Evolutionary conservation across 2,888 invertebrate species (phyloP), one percentile per base, ranked within the genome.

Genomic region (Drosophila maculinotata): DNA sequence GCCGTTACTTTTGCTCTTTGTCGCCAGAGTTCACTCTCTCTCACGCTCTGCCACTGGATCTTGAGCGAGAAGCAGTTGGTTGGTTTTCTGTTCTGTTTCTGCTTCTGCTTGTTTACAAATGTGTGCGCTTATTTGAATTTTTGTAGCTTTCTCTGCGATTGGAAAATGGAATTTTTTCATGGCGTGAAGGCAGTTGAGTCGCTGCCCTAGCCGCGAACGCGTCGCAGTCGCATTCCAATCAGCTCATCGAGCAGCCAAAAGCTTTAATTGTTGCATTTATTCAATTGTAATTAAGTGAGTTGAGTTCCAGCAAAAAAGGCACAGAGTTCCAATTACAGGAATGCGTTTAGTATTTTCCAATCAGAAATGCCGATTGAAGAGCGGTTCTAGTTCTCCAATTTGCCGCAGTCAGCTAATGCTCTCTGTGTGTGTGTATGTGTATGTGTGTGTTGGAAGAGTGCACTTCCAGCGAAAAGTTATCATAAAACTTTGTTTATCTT

Each of bases 81-180:
- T 74, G 47, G 45, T 3, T 20, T 20, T 20, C 20, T 20, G 20
- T 41, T 12, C 31, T 45, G 38, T 7, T 15, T 17, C 17, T 20
- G 20, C 20, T 4, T 71, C 15, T 39, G 71, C 48, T 78, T 80
- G 80, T 82, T 80, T 80, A 80, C 79, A 81, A 87, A 53, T 36
- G 51, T 33, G 56, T 49, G n/a, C 67, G 77, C 42, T 28, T 62
- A 74, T 67, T 67, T 71, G 72, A 68, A 63, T 67, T 48, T 56
- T 56, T 45, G 60, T 68, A 23, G 76, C 72, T 83, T 76, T 84
- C 76, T 76, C 79, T 65, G 63, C 63, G 58, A 81, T 88, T 88
- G 89, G 81, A 88, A 88, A 86, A 81, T 88, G 73, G 76, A 84
- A 79, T 69, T 72, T 72, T 45, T 69, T 52, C 59, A 26, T 60